Evolutionary conservation across 2,113 vertebrate species (phyloP).

Genomic region (Rissa tridactyla): DNA sequence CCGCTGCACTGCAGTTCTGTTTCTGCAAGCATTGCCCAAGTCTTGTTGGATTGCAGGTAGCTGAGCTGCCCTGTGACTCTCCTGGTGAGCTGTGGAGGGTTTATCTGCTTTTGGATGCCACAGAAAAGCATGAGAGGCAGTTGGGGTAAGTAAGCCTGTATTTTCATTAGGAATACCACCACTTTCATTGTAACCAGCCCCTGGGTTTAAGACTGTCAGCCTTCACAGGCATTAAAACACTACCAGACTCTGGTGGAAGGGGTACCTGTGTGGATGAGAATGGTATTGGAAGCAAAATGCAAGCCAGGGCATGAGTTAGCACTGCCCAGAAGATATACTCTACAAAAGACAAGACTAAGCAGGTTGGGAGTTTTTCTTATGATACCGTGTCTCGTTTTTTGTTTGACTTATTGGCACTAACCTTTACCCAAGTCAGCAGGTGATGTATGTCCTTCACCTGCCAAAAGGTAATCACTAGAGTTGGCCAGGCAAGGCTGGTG

Average conservation of each 20-base stretch:
- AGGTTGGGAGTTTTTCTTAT: not conserved
- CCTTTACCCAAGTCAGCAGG: not conserved
- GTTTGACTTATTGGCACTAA: not conserved
- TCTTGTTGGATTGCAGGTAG: not conserved
- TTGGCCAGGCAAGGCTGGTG: not conserved
- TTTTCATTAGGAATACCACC: not conserved
- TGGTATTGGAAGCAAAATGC: not conserved
- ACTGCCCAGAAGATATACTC: not conserved
- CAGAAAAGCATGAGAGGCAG: not conserved
- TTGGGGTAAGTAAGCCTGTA: not conserved
- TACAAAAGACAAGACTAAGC: not conserved
- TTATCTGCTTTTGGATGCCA: not conserved
- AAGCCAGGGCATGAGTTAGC: not conserved
- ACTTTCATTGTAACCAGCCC: not conserved
- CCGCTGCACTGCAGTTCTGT: not conserved
- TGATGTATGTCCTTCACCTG: not conserved
- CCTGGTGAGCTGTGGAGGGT: not conserved
- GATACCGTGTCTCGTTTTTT: not conserved
- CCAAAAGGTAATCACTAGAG: not conserved
- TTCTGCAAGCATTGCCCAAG: not conserved
- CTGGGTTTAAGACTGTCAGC: not conserved
- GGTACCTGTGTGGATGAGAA: not conserved
- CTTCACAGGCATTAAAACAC: not conserved
- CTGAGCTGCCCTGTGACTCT: not conserved
- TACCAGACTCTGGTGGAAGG: not conserved